A percentile compares a stretch with the other conserved stretches of the same genome.
Conservation (phyloP, 53 echinoderm and acorn worm genomes). For the Holothuria leucospilota region DNA sequence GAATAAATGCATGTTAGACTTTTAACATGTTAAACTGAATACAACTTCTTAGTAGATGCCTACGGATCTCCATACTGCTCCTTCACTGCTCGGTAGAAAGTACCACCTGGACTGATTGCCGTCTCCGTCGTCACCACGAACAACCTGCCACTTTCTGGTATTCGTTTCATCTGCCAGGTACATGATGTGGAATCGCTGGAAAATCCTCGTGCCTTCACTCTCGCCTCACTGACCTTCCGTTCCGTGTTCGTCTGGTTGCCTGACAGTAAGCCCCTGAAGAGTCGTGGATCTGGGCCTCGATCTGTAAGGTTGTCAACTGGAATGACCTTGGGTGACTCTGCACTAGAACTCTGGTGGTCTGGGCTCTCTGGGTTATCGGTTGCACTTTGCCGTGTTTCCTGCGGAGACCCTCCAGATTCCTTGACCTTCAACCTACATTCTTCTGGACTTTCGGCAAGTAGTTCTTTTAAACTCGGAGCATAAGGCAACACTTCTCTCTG, state of each 20-base stretch:
- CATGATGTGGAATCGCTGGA: neutral
- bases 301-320: too few relatives aligned
- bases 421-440: too few relatives aligned
- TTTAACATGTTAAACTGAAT: too few relatives aligned
- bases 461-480: neutral
- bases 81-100: neutral
- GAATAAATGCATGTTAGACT: too few relatives aligned
- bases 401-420: too few relatives aligned
- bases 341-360: neutral
- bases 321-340: too few relatives aligned
- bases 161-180: neutral
- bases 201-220: neutral
- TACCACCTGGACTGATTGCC: neutral
- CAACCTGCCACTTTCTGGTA: neutral
- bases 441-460: neutral
- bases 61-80: neutral
- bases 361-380: neutral
- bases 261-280: neutral
- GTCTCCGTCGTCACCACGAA: conserved; percentile 17
- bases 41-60: too few relatives aligned
- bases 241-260: neutral
- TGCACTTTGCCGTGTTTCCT: neutral
- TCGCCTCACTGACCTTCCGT: neutral
- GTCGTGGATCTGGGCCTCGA: neutral
- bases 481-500: neutral